Conservation (phyloP, 2,888 invertebrate genomes). For the Melinaea marsaeus region DNA sequence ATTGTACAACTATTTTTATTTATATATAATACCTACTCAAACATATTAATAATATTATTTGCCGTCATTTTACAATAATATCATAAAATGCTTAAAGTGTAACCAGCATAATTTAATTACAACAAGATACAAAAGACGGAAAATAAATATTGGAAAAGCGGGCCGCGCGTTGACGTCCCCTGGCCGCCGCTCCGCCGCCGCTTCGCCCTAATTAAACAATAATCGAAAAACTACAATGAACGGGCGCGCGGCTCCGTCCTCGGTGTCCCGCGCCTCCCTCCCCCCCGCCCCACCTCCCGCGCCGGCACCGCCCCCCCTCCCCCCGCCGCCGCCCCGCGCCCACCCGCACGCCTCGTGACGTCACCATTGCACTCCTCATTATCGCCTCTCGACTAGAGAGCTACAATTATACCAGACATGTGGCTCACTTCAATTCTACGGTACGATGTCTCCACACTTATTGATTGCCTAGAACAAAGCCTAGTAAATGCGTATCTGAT, state of each 20-base stretch:
- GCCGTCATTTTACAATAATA: no score
- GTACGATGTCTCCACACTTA: neutral
- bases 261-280: conserved; percentile 51
- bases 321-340: conserved; percentile 34
- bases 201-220: conserved; percentile 79
- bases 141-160: conserved; percentile 39
- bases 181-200: conserved; percentile 77
- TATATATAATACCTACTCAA: no score
- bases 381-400: conserved; percentile 63
- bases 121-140: neutral
- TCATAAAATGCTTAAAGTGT: no score
- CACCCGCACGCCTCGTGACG: conserved; percentile 51
- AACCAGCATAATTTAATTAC: no score
- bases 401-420: conserved; percentile 34
- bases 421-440: conserved; percentile 30
- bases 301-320: conserved; percentile 29
- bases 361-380: conserved; percentile 75
- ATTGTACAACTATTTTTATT: no score
- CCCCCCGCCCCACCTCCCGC: conserved; percentile 33
- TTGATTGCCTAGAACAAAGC: neutral
- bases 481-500: no score
- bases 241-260: conserved; percentile 74
- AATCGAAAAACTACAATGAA: conserved; percentile 79
- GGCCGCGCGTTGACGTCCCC: conserved; percentile 55
- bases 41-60: no score